Percentiles rank a stretch among this genome's conserved stretches.
Conservation (phyloP, 2,797 vertebrate species). For the Mus caroli region DNA sequence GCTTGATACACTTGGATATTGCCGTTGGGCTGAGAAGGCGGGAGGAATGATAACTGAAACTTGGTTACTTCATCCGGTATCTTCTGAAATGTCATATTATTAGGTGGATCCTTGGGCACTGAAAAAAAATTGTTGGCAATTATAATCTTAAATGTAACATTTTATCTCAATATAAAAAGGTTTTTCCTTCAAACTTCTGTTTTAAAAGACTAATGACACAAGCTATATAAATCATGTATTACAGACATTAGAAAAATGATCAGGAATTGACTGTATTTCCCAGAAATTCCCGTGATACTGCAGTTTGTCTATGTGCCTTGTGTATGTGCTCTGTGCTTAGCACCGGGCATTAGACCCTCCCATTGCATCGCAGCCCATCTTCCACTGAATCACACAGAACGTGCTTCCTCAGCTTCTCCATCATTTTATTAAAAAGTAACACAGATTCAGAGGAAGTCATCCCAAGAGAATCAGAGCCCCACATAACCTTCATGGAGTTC, state of each 20-base stretch:
- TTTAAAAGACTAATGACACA: background rate
- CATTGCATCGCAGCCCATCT: background rate
- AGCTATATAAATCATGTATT: background rate
- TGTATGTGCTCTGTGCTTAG: background rate
- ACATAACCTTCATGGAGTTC: background rate
- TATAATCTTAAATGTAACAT: background rate
- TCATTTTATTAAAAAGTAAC: background rate
- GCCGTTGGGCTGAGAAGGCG: slow-evolving; percentile 95
- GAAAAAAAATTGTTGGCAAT: slow-evolving; percentile 83
- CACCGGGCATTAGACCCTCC: background rate
- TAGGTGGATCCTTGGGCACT: slow-evolving; percentile 97
- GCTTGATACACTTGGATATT: slow-evolving; percentile 96
- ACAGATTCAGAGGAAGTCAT: background rate
- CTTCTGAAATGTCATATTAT: slow-evolving; percentile 94
- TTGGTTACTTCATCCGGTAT: slow-evolving; percentile 95
- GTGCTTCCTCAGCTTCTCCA: background rate
- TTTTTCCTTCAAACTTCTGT: slow-evolving; percentile 8
- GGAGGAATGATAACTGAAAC: slow-evolving; percentile 94
- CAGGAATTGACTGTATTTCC: background rate
- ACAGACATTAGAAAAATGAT: background rate
- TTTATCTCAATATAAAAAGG: background rate
- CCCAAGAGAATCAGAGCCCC: background rate
- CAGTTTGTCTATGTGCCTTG: background rate
- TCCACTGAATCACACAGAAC: background rate
- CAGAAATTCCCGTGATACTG: background rate